phyloP scores from a whole-genome alignment of 2,113 vertebrate species.

The Paraplagusia blochii region DNA sequence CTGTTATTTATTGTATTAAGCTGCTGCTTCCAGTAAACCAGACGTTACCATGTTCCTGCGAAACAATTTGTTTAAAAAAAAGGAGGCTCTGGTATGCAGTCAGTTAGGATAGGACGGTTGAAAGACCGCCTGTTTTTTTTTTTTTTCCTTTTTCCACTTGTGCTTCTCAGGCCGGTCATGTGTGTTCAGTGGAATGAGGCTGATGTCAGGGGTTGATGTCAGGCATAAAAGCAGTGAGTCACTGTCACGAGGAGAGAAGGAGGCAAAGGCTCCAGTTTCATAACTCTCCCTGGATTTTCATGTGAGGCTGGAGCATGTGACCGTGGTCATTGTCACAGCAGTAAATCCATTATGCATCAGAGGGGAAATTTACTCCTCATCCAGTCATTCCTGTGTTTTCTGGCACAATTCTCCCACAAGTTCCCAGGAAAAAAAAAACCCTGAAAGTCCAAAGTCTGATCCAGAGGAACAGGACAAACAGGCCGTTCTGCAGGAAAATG shows the following conservation, averaged over 20 bases:
- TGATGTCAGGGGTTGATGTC: conserved; percentile 58
- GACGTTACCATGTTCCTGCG: too few relatives aligned
- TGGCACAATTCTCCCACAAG: not conserved
- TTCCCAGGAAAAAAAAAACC: not conserved
- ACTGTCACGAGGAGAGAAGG: conserved; percentile 38
- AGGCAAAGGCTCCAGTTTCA: conserved; percentile 26
- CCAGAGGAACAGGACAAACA: not conserved
- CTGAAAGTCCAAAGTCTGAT: not conserved
- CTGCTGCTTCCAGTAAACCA: too few relatives aligned
- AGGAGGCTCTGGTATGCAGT: too few relatives aligned
- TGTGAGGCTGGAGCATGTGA: conserved; percentile 21
- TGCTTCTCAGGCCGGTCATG: conserved; percentile 30
- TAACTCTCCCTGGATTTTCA: conserved; percentile 10
- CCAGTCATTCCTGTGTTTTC: not conserved
- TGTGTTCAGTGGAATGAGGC: conserved; percentile 25
- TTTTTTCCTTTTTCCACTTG: too few relatives aligned
- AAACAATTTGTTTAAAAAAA: too few relatives aligned
- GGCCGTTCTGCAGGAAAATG: not conserved
- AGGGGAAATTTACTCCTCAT: too few relatives aligned
- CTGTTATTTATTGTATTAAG: too few relatives aligned
- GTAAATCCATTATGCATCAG: too few relatives aligned
- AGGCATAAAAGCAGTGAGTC: conserved; percentile 52
- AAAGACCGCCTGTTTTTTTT: too few relatives aligned
- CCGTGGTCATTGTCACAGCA: not conserved
- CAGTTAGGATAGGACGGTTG: too few relatives aligned